Percentiles rank a stretch among this genome's conserved stretches.
Evolutionary conservation across 2,888 invertebrate genomes (phyloP).

Genomic region (Lasioglossum marginatum): DNA sequence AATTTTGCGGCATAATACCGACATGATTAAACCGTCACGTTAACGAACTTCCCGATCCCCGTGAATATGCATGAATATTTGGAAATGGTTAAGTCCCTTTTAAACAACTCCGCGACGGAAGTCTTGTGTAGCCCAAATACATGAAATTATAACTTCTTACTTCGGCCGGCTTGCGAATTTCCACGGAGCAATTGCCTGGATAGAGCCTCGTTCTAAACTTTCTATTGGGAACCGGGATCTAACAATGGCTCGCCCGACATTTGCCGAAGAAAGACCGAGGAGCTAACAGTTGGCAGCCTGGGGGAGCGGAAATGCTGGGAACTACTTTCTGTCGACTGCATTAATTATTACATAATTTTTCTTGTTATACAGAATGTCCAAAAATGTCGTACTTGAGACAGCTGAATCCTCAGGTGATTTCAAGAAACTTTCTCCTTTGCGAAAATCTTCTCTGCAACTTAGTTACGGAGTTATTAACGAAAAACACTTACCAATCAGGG

Average conservation of each 20-base stretch:
- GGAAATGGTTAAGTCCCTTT: slow-evolving; percentile 60
- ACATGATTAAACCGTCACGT: slow-evolving; percentile 62
- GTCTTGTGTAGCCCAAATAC: slow-evolving; percentile 52
- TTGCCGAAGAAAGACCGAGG: neutral
- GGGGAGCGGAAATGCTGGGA: neutral
- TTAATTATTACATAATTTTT: neutral
- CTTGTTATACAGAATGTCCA: no score
- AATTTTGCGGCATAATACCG: slow-evolving; percentile 66
- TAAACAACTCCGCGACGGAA: slow-evolving; percentile 55
- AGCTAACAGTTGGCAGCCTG: neutral
- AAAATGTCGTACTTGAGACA: no score
- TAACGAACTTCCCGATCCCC: slow-evolving; percentile 57
- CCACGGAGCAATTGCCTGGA: slow-evolving; percentile 22
- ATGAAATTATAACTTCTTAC: slow-evolving; percentile 58
- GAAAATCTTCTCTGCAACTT: no score
- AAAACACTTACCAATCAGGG: no score
- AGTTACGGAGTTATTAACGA: no score
- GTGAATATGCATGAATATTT: slow-evolving; percentile 68
- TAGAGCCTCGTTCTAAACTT: neutral
- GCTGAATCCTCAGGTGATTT: no score
- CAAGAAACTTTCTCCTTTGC: no score
- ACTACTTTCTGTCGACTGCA: neutral
- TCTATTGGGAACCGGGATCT: neutral
- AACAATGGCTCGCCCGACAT: neutral
- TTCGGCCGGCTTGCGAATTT: slow-evolving; percentile 18